Percentiles rank a stretch among this genome's conserved stretches.
These are phyloP conservation scores for Dugesia japonica DNA, from an alignment of 2,888 invertebrate species.

Conservation along the genomic window DNA sequence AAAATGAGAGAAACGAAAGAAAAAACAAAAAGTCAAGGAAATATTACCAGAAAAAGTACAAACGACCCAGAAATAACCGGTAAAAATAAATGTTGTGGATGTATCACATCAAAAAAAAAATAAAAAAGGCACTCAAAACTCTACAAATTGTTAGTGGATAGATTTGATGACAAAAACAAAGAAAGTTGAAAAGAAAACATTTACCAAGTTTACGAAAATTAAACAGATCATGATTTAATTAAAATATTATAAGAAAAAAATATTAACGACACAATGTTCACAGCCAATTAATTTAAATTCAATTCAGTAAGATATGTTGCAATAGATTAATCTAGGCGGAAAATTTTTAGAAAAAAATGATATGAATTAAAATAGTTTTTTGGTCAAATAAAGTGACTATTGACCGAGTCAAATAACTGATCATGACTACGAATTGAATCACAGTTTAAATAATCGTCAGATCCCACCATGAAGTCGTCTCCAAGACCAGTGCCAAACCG, in stretches of 20 bases:
- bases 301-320: neutral
- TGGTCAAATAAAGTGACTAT: neutral
- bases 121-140: neutral
- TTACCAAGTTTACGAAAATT: too few relatives aligned
- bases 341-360: neutral
- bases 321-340: constrained; percentile 12
- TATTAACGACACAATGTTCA: neutral
- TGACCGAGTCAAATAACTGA: constrained; percentile 14
- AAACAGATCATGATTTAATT: too few relatives aligned
- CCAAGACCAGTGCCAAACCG: neutral
- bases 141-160: neutral
- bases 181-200: too few relatives aligned
- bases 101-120: neutral
- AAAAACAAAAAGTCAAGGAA: too few relatives aligned
- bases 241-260: constrained; percentile 3
- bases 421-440: constrained; percentile 11
- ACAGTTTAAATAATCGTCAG: constrained; percentile 7
- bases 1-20: neutral
- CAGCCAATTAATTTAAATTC: neutral
- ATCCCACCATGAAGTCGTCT: neutral
- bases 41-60: too few relatives aligned
- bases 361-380: neutral
- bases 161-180: too few relatives aligned
- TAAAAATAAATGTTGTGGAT: neutral
- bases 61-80: neutral